Evolutionary conservation across 2,888 invertebrate genomes (phyloP).

Genomic region (Amphipyra tragopoginis): DNA sequence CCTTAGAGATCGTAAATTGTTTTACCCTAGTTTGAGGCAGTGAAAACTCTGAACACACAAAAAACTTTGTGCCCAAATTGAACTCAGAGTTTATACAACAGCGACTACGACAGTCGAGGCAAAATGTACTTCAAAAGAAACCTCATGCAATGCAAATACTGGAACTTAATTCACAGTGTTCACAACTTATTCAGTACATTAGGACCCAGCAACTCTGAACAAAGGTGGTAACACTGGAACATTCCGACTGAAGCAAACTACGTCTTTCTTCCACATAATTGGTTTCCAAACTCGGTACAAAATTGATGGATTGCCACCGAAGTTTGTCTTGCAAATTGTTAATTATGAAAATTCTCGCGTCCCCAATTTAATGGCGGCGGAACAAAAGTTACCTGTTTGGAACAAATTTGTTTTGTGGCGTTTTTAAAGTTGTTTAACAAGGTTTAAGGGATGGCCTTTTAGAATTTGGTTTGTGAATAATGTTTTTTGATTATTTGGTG

Average conservation of each 20-base stretch:
- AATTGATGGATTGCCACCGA: constrained; percentile 83
- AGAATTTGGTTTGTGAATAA: constrained; percentile 43
- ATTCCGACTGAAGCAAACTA: constrained; percentile 41
- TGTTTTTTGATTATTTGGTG: constrained; percentile 46
- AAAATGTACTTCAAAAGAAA: constrained; percentile 44
- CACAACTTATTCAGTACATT: constrained; percentile 56
- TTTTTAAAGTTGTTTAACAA: constrained; percentile 65
- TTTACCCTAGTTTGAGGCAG: constrained; percentile 11
- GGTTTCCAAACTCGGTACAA: constrained; percentile 71
- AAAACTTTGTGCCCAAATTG: constrained; percentile 20
- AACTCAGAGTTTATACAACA: constrained; percentile 20
- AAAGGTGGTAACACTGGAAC: constrained; percentile 39
- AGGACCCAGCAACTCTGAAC: constrained; percentile 28
- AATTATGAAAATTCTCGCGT: constrained; percentile 80
- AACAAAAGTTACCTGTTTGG: constrained; percentile 65
- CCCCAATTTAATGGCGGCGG: constrained; percentile 64
- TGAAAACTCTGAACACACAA: constrained; percentile 13
- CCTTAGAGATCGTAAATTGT: not conserved
- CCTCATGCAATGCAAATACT: constrained; percentile 53
- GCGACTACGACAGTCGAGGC: constrained; percentile 1
- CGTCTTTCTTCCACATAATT: constrained; percentile 73
- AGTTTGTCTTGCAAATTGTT: constrained; percentile 81
- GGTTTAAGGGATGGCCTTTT: constrained; percentile 45
- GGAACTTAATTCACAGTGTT: constrained; percentile 52
- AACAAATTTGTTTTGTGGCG: constrained; percentile 66